Percentiles rank a stretch among this genome's conserved stretches.
Conservation (phyloP, 2,113 vertebrate genomes). For the Nycticryphes semicollaris region DNA sequence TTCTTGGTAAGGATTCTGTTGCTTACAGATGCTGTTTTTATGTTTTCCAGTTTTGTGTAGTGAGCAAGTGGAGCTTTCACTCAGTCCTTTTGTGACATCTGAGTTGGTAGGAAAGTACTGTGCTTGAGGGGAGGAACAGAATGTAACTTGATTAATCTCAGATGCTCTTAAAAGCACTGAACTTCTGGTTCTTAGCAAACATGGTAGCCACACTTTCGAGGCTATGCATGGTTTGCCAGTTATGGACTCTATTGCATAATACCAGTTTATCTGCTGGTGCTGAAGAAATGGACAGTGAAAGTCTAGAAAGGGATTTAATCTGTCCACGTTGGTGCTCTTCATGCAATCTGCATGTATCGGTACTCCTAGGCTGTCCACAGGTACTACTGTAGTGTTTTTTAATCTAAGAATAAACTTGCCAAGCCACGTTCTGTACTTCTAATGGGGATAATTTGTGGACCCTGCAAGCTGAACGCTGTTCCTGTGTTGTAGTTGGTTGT, state of each 20-base stretch:
- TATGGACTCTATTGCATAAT: not conserved
- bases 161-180: not conserved
- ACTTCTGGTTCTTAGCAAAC: not conserved
- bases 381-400: not conserved
- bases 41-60: not conserved
- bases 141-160: not conserved
- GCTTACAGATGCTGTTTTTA: not conserved
- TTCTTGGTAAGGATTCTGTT: conserved; percentile 79
- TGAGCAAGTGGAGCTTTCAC: not conserved
- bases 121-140: not conserved
- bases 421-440: not conserved
- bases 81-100: not conserved
- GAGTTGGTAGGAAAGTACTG: not conserved
- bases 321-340: not conserved
- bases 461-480: not conserved
- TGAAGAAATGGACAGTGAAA: not conserved
- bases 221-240: not conserved
- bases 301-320: not conserved
- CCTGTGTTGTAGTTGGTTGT: not conserved
- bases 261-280: not conserved
- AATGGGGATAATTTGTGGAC: not conserved
- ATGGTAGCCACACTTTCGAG: not conserved
- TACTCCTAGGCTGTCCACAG: not conserved
- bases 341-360: not conserved
- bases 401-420: not conserved